Evolutionary conservation across 2,888 invertebrate species (phyloP).

Genomic region (Itoplectis maculator): DNA sequence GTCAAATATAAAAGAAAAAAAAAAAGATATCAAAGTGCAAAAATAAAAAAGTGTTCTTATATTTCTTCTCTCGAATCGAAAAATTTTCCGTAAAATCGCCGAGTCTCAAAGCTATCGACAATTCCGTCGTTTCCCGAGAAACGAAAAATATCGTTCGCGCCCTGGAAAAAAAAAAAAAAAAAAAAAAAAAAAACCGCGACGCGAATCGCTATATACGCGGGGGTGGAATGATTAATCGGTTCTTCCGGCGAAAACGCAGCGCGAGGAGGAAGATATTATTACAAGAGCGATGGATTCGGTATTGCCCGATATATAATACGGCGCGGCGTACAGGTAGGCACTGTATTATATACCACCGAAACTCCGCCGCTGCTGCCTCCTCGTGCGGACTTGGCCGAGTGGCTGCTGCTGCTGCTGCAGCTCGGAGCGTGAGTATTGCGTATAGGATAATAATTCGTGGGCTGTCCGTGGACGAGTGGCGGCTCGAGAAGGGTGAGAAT

Average conservation of each 20-base stretch:
- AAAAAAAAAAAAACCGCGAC: too few species aligned
- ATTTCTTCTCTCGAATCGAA: too few species aligned
- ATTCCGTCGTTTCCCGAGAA: too few species aligned
- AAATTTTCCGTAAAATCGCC: too few species aligned
- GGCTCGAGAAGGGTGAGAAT: constrained; percentile 44
- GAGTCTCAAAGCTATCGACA: background rate
- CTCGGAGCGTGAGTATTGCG: constrained; percentile 40
- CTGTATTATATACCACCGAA: background rate
- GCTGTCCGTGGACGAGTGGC: constrained; percentile 39
- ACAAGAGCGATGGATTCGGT: constrained; percentile 36
- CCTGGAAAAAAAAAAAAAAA: too few species aligned
- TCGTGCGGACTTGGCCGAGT: constrained; percentile 39
- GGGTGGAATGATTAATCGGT: constrained; percentile 41
- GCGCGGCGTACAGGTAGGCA: too few species aligned
- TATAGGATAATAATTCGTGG: constrained; percentile 55
- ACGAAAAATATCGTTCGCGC: background rate
- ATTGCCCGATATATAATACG: constrained; percentile 7
- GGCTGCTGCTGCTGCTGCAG: too few species aligned
- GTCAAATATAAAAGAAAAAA: too few species aligned
- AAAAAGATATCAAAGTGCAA: too few species aligned
- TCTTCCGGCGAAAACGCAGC: background rate
- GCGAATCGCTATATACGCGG: background rate
- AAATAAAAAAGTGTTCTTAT: too few species aligned
- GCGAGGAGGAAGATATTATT: constrained; percentile 35
- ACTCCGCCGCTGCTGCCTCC: background rate